These are phyloP conservation scores for Drosophila greeni DNA, from an alignment of 2,888 invertebrate species.

Conservation along the genomic window DNA sequence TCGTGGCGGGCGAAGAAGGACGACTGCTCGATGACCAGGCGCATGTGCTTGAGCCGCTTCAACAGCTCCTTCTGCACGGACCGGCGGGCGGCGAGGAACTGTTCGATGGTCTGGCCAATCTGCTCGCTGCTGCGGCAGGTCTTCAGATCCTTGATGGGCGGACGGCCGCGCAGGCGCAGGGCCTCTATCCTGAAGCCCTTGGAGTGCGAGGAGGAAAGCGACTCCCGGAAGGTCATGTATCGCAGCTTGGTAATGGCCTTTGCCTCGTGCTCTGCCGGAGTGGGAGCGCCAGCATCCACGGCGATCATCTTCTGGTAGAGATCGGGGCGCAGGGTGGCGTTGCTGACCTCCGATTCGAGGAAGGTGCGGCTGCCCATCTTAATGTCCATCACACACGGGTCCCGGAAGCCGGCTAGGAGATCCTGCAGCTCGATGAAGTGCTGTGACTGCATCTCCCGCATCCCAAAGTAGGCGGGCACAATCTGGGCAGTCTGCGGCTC, in stretches of 20 bases:
- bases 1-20: conserved; percentile 92
- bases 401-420: conserved; percentile 91
- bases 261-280: conserved; percentile 87
- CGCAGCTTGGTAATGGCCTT: conserved; percentile 95
- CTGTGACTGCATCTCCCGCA: conserved; percentile 86
- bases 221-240: conserved; percentile 97
- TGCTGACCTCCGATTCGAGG: conserved; percentile 95
- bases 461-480: conserved; percentile 91
- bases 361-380: conserved; percentile 98
- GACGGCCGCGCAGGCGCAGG: conserved; percentile 89
- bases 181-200: conserved; percentile 98
- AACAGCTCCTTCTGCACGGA: conserved; percentile 84
- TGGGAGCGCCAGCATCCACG: conserved; percentile 92
- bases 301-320: conserved; percentile 97
- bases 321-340: conserved; percentile 89
- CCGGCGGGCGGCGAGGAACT: conserved; percentile 85
- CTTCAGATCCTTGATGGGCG: conserved; percentile 92
- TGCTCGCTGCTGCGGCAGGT: conserved; percentile 89
- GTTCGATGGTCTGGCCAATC: conserved; percentile 85
- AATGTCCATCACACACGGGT: conserved; percentile 97
- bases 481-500: conserved; percentile 82
- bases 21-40: conserved; percentile 89
- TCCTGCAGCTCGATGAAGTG: conserved; percentile 97
- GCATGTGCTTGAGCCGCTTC: conserved; percentile 87
- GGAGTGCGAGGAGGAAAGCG: conserved; percentile 93